Conservation (phyloP, 1,140 invertebrate species). For the Mercenaria mercenaria region DNA sequence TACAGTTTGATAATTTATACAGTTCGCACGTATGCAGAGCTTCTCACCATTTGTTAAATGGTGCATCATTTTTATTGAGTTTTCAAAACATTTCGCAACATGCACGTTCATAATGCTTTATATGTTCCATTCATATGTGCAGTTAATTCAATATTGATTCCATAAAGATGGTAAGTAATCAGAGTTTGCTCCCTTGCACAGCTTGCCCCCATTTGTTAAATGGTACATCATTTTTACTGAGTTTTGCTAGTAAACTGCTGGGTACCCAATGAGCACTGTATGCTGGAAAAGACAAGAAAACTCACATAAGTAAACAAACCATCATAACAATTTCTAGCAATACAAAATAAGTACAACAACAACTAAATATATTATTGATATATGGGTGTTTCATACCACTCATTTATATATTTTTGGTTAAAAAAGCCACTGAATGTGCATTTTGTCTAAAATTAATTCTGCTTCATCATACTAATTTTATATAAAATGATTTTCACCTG, state of each 20-base stretch:
- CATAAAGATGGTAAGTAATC: too few species aligned
- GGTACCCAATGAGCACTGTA: constrained; percentile 79
- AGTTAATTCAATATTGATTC: too few species aligned
- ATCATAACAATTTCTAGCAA: not conserved
- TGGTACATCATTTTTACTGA: constrained; percentile 75
- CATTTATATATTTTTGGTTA: not conserved
- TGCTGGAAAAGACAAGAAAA: constrained; percentile 56
- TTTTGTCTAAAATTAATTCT: too few species aligned
- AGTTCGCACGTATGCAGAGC: constrained; percentile 53
- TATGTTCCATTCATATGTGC: too few species aligned
- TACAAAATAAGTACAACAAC: not conserved
- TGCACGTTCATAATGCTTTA: too few species aligned
- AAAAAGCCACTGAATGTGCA: too few species aligned
- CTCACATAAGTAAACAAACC: not conserved
- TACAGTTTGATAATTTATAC: too few species aligned
- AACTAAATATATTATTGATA: not conserved
- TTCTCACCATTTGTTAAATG: constrained; percentile 77
- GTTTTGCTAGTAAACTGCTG: constrained; percentile 75
- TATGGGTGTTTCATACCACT: not conserved
- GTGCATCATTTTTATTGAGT: constrained; percentile 73
- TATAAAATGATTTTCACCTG: too few species aligned
- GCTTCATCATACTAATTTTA: too few species aligned
- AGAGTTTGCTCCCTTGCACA: constrained; percentile 59
- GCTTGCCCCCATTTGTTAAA: constrained; percentile 76
- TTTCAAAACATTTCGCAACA: too few species aligned